Evolutionary conservation across 2,888 invertebrate species (phyloP), one percentile per base, ranked within the genome.

Genomic region (Sarcophaga rosellei): DNA sequence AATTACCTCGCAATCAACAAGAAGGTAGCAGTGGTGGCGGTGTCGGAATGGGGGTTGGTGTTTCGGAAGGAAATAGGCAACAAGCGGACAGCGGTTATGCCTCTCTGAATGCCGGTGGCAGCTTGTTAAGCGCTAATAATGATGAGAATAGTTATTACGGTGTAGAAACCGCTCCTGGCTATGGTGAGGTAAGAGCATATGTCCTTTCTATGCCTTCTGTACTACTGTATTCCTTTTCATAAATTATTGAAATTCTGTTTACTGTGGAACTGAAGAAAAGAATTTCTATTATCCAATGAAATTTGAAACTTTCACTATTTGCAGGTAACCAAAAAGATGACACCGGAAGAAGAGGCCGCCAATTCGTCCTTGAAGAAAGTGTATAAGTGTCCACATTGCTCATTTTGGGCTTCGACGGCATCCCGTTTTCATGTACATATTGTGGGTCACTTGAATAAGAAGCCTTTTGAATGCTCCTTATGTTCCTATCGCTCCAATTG

Each of bases 401-500:
- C 96, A 80, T 98, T 98, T 93, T 98, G 97, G 97, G 97, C 98
- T 8, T 97, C 97, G 15, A 98, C 98, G 17, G 98, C 98, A 12
- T 98, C 98, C 35, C 95, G 98, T 86, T 98, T 98, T 93, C 98
- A 98, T 93, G 98, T 98, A 5, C 98, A 98, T 93, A 97, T 98
- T 89, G 98, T 98, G 15, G 98, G 98, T 2, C 98, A 98, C 93
- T 94, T 97, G 88, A 98, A 98, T 93, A 97, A 97, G 91, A 97
- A 98, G 91, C 98, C 98, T 0, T 99, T 98, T 93, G 97, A 98
- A 93, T 99, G 99, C 94, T 98, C 98, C 1, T 94, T 97, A 20
- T 99, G 99, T 94, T 96, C 97, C 77, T 98, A 98, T 92, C 96
- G 97, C 89, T 98, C 98, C 45, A 99, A 99, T 92, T 99, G 98